These are phyloP conservation scores for Antennarius striatus DNA, from an alignment of 2,113 vertebrate species.

Conservation along the genomic window DNA sequence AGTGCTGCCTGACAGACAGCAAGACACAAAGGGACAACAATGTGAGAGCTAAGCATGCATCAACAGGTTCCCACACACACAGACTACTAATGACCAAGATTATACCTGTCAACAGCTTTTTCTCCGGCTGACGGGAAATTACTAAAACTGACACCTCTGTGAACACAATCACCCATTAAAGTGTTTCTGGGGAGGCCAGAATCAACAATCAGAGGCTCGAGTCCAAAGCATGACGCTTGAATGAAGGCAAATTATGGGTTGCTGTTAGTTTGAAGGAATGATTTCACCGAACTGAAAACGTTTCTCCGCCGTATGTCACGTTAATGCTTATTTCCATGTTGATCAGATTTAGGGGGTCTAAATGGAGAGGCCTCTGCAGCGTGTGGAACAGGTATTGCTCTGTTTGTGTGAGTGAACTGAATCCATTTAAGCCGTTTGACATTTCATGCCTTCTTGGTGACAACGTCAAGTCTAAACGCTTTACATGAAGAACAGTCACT, in stretches of 20 bases:
- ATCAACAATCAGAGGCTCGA: conserved; percentile 39
- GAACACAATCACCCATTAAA: conserved; percentile 37
- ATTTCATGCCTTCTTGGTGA: conserved; percentile 30
- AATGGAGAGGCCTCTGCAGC: no score
- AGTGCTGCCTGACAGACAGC: conserved; percentile 5
- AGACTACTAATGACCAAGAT: conserved; percentile 51
- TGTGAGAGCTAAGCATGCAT: conserved; percentile 23
- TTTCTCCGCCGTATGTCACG: not conserved
- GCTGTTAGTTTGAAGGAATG: conserved; percentile 30
- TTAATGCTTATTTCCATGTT: not conserved
- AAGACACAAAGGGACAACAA: conserved; percentile 20
- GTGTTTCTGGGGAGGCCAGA: conserved; percentile 24
- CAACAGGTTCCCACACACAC: conserved; percentile 50
- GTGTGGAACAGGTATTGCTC: not conserved
- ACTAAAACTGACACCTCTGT: conserved; percentile 46
- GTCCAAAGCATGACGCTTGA: conserved; percentile 12
- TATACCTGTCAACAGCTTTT: conserved; percentile 55
- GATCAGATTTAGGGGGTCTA: not conserved
- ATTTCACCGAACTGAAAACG: not conserved
- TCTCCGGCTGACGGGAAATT: conserved; percentile 32
- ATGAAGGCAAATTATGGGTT: conserved; percentile 4
- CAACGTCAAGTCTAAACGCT: no score
- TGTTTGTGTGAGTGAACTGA: conserved; percentile 43
- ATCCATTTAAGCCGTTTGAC: conserved; percentile 55
- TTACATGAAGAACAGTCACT: no score